phyloP scores from a whole-genome alignment of 2,113 vertebrate species.

The Boleophthalmus pectinirostris region DNA sequence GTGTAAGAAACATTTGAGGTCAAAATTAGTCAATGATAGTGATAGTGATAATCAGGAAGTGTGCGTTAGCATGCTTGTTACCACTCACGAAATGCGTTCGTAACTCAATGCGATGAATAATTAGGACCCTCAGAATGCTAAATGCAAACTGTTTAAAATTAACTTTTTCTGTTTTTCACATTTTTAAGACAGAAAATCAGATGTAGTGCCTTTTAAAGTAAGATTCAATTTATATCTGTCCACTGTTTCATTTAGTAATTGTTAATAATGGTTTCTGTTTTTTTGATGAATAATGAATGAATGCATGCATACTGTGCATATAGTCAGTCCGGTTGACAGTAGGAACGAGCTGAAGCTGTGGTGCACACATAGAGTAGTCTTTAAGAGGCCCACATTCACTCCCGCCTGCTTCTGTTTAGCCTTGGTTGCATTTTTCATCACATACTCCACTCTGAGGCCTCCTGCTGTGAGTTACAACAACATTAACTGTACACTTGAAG shows the following conservation, averaged over 20 bases:
- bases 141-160: too few relatives aligned
- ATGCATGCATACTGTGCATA: too few relatives aligned
- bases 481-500: constrained; percentile 10
- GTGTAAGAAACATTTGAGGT: too few relatives aligned
- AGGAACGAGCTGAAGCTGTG: constrained; percentile 42
- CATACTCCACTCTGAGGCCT: constrained; percentile 22
- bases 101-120: too few relatives aligned
- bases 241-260: background rate
- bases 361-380: constrained; percentile 47
- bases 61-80: too few relatives aligned
- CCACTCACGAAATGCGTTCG: too few relatives aligned
- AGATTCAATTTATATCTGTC: background rate
- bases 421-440: constrained; percentile 34
- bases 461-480: constrained; percentile 36
- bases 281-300: background rate
- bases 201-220: background rate
- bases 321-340: too few relatives aligned
- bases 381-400: constrained; percentile 59
- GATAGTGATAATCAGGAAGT: too few relatives aligned
- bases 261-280: background rate
- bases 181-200: too few relatives aligned
- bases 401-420: constrained; percentile 41
- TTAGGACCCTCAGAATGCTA: too few relatives aligned
- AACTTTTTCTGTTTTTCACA: too few relatives aligned
- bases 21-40: too few relatives aligned